Evolutionary conservation across 1,140 invertebrate genomes (phyloP), one percentile per base, ranked within the genome.

Genomic region (Drosophila micromelanica): DNA sequence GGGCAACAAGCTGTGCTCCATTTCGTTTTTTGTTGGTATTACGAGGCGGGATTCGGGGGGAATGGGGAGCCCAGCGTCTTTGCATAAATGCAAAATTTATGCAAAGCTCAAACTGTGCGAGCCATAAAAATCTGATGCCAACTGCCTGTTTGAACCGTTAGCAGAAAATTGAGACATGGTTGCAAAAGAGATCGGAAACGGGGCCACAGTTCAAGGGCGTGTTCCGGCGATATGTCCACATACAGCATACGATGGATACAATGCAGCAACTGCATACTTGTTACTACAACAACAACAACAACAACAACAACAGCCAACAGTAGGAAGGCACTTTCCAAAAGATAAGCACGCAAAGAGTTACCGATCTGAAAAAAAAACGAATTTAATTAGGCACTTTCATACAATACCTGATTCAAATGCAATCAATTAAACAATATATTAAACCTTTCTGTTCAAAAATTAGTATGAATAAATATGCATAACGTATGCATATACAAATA

Each of bases 1-100:
- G 52, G 46, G 59, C 54, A 45, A 55, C 69, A 72, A 68, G 57
- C 74, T 80, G 43, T 43, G 77, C 76, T 74, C 61, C 76, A 63
- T 78, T 84, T 84, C 70, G 76, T 65, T 63, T 75, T 46, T 65
- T 59, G 62, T 84, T 35, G 59, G 61, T 13, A 51, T 40, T 23
- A 5, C 11, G 23, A 6, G 23, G 2, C 13, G 37, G 37, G 2
- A 13, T 6, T n/a, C n/a, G n/a, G n/a, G n/a, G 40, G 12, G 17
- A n/a, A 45, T 27, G 32, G 9, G 17, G 37, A 11, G 17, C n/a
- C 30, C 40, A 37, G 37, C 49, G 68, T 64, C 57, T 80, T 80
- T 80, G 80, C 76, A 85, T 85, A 85, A 85, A 85, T 85, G 80
- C 77, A 85, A 80, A 85, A 80, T 84, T 79, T 74, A 85, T 77